These are phyloP conservation scores for Sturnus vulgaris DNA, from an alignment of 2,113 vertebrate species.

Conservation along the genomic window DNA sequence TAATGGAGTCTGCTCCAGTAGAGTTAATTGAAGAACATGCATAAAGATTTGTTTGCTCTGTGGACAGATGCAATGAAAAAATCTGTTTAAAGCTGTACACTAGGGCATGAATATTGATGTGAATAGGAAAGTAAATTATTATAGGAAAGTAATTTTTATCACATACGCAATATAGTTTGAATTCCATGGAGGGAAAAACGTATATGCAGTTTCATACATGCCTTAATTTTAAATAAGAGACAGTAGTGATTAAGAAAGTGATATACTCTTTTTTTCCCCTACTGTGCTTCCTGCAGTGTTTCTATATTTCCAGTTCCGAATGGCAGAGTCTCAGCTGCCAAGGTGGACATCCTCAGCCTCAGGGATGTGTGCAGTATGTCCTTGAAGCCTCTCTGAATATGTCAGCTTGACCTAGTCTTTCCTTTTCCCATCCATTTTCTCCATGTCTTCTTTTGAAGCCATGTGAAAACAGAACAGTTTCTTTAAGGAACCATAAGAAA, in stretches of 20 bases:
- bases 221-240: slow-evolving; percentile 27
- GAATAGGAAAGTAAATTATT: slow-evolving; percentile 44
- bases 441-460: not conserved
- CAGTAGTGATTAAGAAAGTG: not conserved
- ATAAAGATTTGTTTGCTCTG: slow-evolving; percentile 60
- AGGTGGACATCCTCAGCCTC: not conserved
- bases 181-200: not conserved
- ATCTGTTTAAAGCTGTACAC: slow-evolving; percentile 35
- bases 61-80: slow-evolving; percentile 46
- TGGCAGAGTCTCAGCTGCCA: not conserved
- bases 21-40: slow-evolving; percentile 59
- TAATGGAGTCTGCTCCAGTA: slow-evolving; percentile 37
- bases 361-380: not conserved
- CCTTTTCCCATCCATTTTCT: not conserved
- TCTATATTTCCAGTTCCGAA: not conserved
- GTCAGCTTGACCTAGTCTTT: not conserved
- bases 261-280: not conserved
- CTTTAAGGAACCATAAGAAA: not conserved
- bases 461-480: not conserved
- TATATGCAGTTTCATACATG: not conserved
- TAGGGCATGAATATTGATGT: slow-evolving; percentile 49
- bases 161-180: not conserved
- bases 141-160: slow-evolving; percentile 36
- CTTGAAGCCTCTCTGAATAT: not conserved
- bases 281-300: not conserved